Evolutionary conservation across 2,888 invertebrate species (phyloP).

Genomic region (Homarus gammarus): DNA sequence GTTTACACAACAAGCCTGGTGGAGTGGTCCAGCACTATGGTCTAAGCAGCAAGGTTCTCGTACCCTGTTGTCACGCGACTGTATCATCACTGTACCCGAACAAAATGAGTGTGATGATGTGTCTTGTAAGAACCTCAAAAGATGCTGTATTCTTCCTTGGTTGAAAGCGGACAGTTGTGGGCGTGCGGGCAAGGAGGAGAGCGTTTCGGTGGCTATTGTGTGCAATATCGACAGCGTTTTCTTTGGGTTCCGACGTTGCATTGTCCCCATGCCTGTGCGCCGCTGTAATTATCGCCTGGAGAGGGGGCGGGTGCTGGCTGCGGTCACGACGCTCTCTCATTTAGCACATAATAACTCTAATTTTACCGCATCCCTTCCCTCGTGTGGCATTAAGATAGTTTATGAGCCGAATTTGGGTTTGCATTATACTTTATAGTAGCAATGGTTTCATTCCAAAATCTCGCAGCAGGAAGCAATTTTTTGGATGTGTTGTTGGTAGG

Average conservation of each 20-base stretch:
- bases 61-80: too few species aligned
- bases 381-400: background rate
- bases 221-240: constrained; percentile 46
- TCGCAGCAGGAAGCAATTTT: background rate
- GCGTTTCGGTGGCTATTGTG: constrained; percentile 25
- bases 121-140: background rate
- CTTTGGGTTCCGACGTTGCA: constrained; percentile 35
- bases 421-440: background rate
- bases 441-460: background rate
- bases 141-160: background rate
- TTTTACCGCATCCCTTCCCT: constrained; percentile 13
- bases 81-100: background rate
- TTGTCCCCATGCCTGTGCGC: constrained; percentile 22
- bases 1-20: too few species aligned
- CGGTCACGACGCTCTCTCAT: constrained; percentile 45
- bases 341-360: constrained; percentile 39
- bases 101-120: background rate
- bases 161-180: background rate
- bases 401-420: background rate
- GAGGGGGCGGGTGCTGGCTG: constrained; percentile 24
- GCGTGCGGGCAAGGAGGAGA: background rate
- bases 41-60: too few species aligned
- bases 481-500: background rate
- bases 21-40: too few species aligned
- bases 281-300: constrained; percentile 32